Percentiles rank a stretch among this genome's conserved stretches.
phyloP scores from a whole-genome alignment of 2,797 vertebrate species.

The Falco peregrinus region DNA sequence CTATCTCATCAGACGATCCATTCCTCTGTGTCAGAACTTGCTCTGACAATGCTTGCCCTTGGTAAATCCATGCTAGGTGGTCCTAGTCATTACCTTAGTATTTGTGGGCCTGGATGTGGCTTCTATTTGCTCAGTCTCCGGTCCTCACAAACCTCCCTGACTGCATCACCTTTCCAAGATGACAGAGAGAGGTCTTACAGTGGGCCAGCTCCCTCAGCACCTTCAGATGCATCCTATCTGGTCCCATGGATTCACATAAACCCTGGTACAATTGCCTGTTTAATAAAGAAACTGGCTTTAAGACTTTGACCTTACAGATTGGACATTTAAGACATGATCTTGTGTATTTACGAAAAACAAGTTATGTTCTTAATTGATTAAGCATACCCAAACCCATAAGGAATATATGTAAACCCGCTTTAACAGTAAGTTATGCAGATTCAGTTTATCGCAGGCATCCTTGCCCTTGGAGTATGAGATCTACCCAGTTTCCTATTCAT shows the following conservation, averaged over 20 bases:
- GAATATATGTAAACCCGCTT: not conserved
- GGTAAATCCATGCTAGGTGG: not conserved
- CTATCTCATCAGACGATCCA: not conserved
- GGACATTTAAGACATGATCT: not conserved
- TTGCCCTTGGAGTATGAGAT: not conserved
- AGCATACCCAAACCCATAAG: not conserved
- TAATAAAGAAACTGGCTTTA: not conserved
- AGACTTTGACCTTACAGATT: not conserved
- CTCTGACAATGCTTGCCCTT: not conserved
- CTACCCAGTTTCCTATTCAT: not conserved
- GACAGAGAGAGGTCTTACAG: not conserved
- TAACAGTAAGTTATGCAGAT: not conserved
- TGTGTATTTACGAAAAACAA: not conserved
- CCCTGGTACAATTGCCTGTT: not conserved
- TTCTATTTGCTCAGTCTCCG: not conserved
- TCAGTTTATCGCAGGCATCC: not conserved
- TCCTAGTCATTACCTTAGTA: not conserved
- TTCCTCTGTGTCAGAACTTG: not conserved
- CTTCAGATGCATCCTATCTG: not conserved
- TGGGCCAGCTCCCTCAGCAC: not conserved
- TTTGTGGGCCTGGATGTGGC: not conserved
- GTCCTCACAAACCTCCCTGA: not conserved
- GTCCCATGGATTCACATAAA: not conserved
- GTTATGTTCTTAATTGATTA: not conserved
- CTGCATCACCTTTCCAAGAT: not conserved